phyloP scores from a whole-genome alignment of 1,140 invertebrate species.

The Drosophila aff. region DNA sequence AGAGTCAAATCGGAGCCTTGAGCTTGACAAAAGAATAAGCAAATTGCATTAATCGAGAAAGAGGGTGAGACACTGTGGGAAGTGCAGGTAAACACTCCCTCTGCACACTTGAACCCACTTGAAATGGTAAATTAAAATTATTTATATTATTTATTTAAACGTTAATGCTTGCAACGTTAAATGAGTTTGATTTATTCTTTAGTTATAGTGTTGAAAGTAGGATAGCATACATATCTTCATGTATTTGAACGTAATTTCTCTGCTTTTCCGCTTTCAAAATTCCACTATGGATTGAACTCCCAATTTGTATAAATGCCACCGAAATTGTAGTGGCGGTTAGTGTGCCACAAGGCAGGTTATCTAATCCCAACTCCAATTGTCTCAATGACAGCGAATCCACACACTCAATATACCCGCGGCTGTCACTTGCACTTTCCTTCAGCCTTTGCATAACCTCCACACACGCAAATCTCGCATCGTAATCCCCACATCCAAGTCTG shows the following conservation, averaged over 20 bases:
- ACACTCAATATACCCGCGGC: conserved; percentile 24
- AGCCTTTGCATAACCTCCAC: conserved; percentile 43
- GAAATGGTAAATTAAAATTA: no score
- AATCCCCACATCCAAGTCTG: conserved; percentile 21
- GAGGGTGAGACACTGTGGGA: conserved; percentile 24
- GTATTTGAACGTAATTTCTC: background rate
- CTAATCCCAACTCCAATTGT: conserved; percentile 34
- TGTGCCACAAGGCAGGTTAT: conserved; percentile 44
- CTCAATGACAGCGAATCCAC: conserved; percentile 35
- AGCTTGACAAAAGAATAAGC: conserved; percentile 51
- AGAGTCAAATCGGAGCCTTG: conserved; percentile 47
- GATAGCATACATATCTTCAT: no score
- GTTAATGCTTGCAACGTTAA: no score
- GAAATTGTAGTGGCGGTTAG: conserved; percentile 20
- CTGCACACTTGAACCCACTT: conserved; percentile 9
- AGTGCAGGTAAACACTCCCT: conserved; percentile 38
- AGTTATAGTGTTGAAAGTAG: background rate
- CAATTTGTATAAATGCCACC: background rate
- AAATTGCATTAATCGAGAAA: conserved; percentile 26
- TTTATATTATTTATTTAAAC: no score
- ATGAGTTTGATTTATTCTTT: background rate
- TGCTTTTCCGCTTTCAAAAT: background rate
- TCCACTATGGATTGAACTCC: background rate
- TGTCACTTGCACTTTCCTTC: conserved; percentile 42
- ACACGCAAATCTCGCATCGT: conserved; percentile 43